Evolutionary conservation across 2,113 vertebrate genomes (phyloP), one percentile per base, ranked within the genome.

Genomic region (Gobius niger): DNA sequence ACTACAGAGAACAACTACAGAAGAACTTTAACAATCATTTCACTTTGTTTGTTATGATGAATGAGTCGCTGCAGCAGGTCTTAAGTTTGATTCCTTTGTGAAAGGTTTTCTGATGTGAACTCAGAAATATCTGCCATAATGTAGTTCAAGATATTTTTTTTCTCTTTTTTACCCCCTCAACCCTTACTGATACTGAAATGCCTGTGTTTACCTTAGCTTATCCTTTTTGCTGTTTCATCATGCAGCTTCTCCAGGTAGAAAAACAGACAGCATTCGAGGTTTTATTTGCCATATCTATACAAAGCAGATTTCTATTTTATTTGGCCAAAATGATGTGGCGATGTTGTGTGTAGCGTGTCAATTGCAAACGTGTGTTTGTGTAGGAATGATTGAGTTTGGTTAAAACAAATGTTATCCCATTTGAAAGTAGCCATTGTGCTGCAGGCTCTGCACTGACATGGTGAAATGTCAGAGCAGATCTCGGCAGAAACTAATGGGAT

Each of bases 401-500:
- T 71, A 61, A 80, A 83, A 83, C 75, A 76, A 78, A 83, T 52
- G 73, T 82, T 87, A 83, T 84, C 69, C 75, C 71, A 77, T 82
- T 84, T 82, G 79, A 71, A 75, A 85, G 79, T 83, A 68, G 73
- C 70, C 6, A 44, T 73, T 65, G 56, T 82, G 80, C 83, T 82
- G 5, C 56, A 52, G 78, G 85, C 65, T 63, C 72, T 51, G 65
- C 51, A 60, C 78, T 80, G 76, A 76, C 74, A 75, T 65, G 65
- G 68, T 78, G 76, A 81, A 83, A 86, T 87, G 80, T 83, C 78
- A 86, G 70, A 75, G 19, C 71, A 59, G 61, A 83, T 83, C 81
- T 68, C 64, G 66, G 46, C 56, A 44, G 46, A 80, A 76, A 70
- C 60, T 77, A 80, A 87, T 67, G 18, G 61, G 57, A 82, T 54